Evolutionary conservation across 1,140 invertebrate genomes (phyloP).

Genomic region (Chironomus striatipennis): DNA sequence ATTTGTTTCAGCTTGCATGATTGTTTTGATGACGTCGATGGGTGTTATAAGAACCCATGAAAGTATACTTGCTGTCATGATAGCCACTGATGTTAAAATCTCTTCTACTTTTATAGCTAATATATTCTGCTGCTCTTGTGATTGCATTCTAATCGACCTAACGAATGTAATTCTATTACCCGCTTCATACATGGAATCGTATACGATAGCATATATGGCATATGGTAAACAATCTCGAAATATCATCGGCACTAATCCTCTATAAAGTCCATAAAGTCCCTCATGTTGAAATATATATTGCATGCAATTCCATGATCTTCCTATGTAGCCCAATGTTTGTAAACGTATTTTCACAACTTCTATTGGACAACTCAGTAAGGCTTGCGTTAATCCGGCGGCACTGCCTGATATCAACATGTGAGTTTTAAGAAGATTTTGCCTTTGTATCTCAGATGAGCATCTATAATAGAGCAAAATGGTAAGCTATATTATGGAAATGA

Average conservation of each 20-base stretch:
- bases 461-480: background rate
- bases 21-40: constrained; percentile 65
- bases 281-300: constrained; percentile 41
- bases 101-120: background rate
- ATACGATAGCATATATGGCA: constrained; percentile 53
- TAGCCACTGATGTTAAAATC: constrained; percentile 30
- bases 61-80: constrained; percentile 46
- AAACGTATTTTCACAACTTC: constrained; percentile 64
- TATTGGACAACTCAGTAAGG: constrained; percentile 53
- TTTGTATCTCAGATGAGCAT: constrained; percentile 36
- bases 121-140: constrained; percentile 14
- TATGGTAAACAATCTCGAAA: constrained; percentile 54
- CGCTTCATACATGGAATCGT: constrained; percentile 41
- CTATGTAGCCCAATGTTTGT: constrained; percentile 45
- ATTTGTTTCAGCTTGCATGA: constrained; percentile 56
- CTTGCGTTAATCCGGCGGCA: constrained; percentile 50
- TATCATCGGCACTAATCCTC: constrained; percentile 48
- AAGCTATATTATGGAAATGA: too few species aligned
- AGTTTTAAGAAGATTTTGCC: constrained; percentile 33
- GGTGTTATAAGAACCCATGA: constrained; percentile 64
- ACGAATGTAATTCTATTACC: constrained; percentile 44
- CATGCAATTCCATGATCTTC: constrained; percentile 40
- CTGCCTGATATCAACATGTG: constrained; percentile 48
- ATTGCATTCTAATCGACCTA: constrained; percentile 42
- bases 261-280: constrained; percentile 51